Evolutionary conservation across 1,140 invertebrate genomes (phyloP), one percentile per base, ranked within the genome.

Genomic region (Globodera ellingtonae): DNA sequence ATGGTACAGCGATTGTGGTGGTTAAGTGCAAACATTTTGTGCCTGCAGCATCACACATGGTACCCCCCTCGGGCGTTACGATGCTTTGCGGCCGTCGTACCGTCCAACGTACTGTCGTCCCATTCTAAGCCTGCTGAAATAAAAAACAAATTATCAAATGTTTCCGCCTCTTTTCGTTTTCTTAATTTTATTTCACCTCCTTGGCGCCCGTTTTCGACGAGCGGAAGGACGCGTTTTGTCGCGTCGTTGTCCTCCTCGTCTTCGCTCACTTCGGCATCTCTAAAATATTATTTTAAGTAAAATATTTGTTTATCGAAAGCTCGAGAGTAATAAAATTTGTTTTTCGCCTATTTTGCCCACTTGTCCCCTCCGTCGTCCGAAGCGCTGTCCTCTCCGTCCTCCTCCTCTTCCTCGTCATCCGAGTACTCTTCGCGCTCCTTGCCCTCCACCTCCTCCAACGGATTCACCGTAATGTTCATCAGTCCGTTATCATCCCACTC

Each of bases 401-500:
- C 87, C 59, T 81, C 81, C 48, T 85, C 75, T n/a, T 89, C 87
- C n/a, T 89, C 88, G 47, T 87, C 84, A 52, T 81, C 81, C 18
- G 81, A 76, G 59, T 81, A 79, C 65, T 87, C 84, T 15, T 89
- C 87, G 35, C 86, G 81, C 56, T 84, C 79, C 74, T 89, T 82
- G 21, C 78, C 81, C 46, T 86, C 86, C 47, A 89, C 82, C 65
- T 87, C 87, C 50, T 89, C 88, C 65, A 89, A 80, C 44, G 89
- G 89, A 80, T 90, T 89, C 35, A 90, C 87, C 47, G 89, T 89
- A 52, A 89, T 89, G 75, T 90, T 89, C 82, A 89, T 87, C 24
- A 79, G 56, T 10, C 79, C 89, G 70, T 81, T 83, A 75, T 90
- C 89, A 74, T 89, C 88, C 88, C 88, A 89, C 80, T 89, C 88